These are phyloP conservation scores for Okamejei kenojei DNA, from an alignment of 2,797 vertebrate species.

Conservation along the genomic window DNA sequence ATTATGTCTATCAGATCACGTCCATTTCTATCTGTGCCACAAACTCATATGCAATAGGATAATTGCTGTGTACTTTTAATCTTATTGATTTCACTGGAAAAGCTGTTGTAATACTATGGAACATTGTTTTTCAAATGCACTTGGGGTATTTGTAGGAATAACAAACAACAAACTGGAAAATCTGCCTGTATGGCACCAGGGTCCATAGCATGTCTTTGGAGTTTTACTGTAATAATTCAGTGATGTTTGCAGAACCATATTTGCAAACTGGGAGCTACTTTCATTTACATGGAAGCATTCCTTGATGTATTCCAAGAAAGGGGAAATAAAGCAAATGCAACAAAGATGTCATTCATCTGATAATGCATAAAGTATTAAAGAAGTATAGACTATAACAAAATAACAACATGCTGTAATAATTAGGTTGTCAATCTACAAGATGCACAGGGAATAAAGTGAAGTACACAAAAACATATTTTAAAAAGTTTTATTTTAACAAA, in stretches of 20 bases:
- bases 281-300: neutral
- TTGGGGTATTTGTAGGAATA: too few species aligned
- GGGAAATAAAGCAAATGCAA: neutral
- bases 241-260: neutral
- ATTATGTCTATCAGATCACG: too few species aligned
- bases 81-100: too few species aligned
- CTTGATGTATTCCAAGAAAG: neutral
- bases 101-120: too few species aligned
- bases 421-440: neutral
- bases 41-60: too few species aligned
- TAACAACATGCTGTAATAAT: neutral
- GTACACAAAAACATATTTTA: neutral
- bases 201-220: too few species aligned
- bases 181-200: too few species aligned
- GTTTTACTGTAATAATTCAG: too few species aligned
- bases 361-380: neutral
- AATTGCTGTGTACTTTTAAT: too few species aligned
- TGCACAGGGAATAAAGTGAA: neutral
- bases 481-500: constrained; percentile 25
- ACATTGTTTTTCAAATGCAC: too few species aligned
- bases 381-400: neutral
- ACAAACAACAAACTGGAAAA: too few species aligned
- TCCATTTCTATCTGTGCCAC: too few species aligned
- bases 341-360: neutral
- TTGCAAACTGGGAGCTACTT: neutral